Conservation (phyloP, 1,140 invertebrate genomes). For the Micrasema minimum region DNA sequence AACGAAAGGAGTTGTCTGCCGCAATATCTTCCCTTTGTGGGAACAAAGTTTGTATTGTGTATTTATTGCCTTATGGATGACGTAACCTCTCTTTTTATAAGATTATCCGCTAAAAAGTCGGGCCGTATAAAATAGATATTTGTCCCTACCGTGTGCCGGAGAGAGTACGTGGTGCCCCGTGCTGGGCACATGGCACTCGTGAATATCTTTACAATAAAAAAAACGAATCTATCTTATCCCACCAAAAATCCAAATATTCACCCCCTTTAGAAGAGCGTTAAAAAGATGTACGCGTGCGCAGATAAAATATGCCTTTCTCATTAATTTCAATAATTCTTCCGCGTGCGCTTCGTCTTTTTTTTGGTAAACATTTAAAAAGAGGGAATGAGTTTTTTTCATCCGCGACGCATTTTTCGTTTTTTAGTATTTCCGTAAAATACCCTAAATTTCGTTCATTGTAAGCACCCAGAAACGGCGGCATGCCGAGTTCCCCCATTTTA, state of each 20-base stretch:
- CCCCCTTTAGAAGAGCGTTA: conserved; percentile 38
- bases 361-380: conserved; percentile 46
- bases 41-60: conserved; percentile 29
- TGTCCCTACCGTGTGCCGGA: conserved; percentile 30
- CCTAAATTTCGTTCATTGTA: conserved; percentile 33
- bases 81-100: conserved; percentile 21
- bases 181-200: conserved; percentile 23
- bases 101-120: conserved; percentile 28
- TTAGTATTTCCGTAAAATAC: conserved; percentile 38
- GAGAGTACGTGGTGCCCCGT: conserved; percentile 7
- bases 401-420: conserved; percentile 41
- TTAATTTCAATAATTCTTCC: conserved; percentile 51
- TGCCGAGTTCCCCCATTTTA: conserved; percentile 34
- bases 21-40: background rate
- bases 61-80: conserved; percentile 26
- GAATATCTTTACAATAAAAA: conserved; percentile 31
- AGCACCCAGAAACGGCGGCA: conserved; percentile 23
- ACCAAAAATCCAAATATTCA: conserved; percentile 35
- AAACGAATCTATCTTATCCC: conserved; percentile 44
- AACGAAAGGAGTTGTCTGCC: conserved; percentile 34
- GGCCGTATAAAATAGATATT: conserved; percentile 15
- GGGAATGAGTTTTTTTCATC: conserved; percentile 46
- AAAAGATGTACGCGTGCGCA: conserved; percentile 50
- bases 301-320: conserved; percentile 50
- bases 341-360: conserved; percentile 40